Base-by-base conservation (phyloP, 2,888 invertebrate species). In the Mellilla xanthometata region DNA sequence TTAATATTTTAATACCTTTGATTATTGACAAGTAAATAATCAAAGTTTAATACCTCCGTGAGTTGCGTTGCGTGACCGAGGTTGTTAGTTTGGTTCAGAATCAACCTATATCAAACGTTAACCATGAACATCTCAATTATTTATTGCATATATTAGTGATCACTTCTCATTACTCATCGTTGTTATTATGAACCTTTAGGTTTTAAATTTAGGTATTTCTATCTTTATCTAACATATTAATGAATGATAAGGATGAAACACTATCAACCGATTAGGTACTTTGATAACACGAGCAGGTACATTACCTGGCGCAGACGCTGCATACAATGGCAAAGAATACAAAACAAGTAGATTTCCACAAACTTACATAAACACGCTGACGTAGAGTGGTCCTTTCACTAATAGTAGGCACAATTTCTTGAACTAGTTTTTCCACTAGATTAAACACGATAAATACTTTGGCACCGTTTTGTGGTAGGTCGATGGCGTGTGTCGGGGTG, bases 291-390 rank as follows among this genome's bases (percentile, higher is more conserved):
- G 29, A 35, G 47, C 30, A 34, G 45, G 41, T 30, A 29, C 30
- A n/a, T n/a, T n/a, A n/a, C n/a, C n/a, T 41, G 41, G 27, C 40
- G 49, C 44, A 55, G 46, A 34, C 41, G 32, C 29, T 38, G 27
- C 35, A 12, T 42, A 34, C 35, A 43, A 29, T 23, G 19, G 44
- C 42, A 56, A 53, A 47, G 47, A 61, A 61, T 54, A 60, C 59
- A 61, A 47, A 62, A 58, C 39, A 40, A 52, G 49, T 68, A 69
- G 60, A 55, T 71, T 71, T 72, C 66, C 68, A 67, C 63, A 57
- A 69, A 81, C 81, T 81, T 81, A 81, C 81, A 70, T 78, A 75
- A 75, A 75, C 69, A 66, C 60, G 60, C 49, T 53, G 57, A 59
- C 58, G 46, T 54, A 38, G 51, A 36, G 15, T 31, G 44, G 57